These are phyloP conservation scores for Telenomus remus DNA, from an alignment of 1,140 invertebrate genomes.

Conservation along the genomic window DNA sequence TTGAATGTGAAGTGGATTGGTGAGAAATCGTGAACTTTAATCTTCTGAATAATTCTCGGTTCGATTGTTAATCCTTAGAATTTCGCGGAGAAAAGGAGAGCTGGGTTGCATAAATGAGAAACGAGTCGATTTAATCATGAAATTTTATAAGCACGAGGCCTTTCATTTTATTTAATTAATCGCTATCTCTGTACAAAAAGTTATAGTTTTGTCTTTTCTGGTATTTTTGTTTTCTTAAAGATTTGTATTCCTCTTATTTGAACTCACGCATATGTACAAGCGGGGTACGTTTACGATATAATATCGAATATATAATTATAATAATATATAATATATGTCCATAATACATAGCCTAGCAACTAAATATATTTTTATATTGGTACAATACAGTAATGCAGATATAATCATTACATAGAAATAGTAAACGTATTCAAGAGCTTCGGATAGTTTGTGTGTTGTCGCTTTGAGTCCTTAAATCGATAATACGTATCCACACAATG, in stretches of 20 bases:
- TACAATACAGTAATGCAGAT: constrained; percentile 66
- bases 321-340: constrained; percentile 42
- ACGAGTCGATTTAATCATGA: constrained; percentile 66
- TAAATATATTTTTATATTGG: constrained; percentile 75
- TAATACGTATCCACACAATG: constrained; percentile 55
- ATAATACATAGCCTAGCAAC: constrained; percentile 68
- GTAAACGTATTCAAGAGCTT: constrained; percentile 57
- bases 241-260: constrained; percentile 70
- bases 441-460: constrained; percentile 51
- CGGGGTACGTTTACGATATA: constrained; percentile 68
- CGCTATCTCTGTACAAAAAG: constrained; percentile 76
- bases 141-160: constrained; percentile 76
- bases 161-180: constrained; percentile 71
- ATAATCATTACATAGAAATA: constrained; percentile 67
- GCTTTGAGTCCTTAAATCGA: constrained; percentile 50
- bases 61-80: neutral
- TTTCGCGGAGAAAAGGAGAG: neutral
- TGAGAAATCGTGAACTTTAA: too few relatives aligned
- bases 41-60: neutral
- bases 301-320: constrained; percentile 57
- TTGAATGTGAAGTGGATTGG: too few relatives aligned
- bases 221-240: constrained; percentile 73
- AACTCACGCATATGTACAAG: constrained; percentile 75
- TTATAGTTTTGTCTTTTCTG: constrained; percentile 72
- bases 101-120: constrained; percentile 37